Evolutionary conservation across 2,113 vertebrate species (phyloP), one percentile per base, ranked within the genome.

Genomic region (Zosterops borbonicus): DNA sequence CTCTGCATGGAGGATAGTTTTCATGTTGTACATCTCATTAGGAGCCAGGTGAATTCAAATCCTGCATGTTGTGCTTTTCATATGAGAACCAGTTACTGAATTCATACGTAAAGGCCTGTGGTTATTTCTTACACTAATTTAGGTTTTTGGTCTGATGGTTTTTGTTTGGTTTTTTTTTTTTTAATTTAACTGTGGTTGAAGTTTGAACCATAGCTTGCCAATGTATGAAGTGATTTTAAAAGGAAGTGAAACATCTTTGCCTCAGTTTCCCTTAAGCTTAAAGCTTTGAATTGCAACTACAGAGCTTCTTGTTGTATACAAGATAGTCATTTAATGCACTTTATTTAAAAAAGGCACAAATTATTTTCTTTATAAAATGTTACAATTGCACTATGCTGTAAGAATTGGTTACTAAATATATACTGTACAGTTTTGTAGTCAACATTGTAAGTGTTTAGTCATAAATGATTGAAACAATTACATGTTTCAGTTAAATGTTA

Each of bases 301-400:
- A 92, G 95, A 92, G 88, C 70, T 96, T 97, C 74, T 56, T 94
- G 84, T 90, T 93, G 89, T 94, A 89, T 47, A 42, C 87, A 50
- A 95, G 91, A 92, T 82, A 75, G 94, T 94, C 0, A 93, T 94
- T 87, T 82, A 95, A 95, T 84, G 91, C 90, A 96, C 90, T 96
- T 97, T 94, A 94, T 95, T 97, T 95, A 59, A 89, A 96, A 95
- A 95, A 81, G 88, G 96, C 92, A 95, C 93, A 94, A 96, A 81
- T 89, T 85, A 89, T 96, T 96, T 93, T 93, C 85, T 95, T 94
- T 95, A 95, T 91, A 90, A 94, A 91, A 92, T 91, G 79, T 95
- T 92, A 96, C 35, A 84, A 82, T 94, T 96, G 93, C 80, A 94
- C 76, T 92, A 74, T 75, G 76, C 89, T 96, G 59, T 95, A 91